Evolutionary conservation across 2,888 invertebrate species (phyloP), one percentile per base, ranked within the genome.

Genomic region (Stenolophus ochropezus): DNA sequence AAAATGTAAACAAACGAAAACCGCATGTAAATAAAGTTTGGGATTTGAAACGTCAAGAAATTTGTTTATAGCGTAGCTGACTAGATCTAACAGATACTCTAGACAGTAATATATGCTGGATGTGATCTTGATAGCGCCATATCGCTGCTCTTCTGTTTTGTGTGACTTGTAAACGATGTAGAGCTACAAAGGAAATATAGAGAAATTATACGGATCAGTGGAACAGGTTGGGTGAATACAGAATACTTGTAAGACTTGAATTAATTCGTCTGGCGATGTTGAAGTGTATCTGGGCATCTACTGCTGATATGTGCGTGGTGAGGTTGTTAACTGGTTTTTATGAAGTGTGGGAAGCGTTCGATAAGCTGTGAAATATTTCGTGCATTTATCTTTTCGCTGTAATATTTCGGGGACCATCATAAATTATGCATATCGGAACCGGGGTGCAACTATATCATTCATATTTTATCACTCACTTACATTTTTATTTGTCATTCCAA

Each of bases 21-120:
- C 65, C 65, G 65, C 65, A 69, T 69, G 27, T 69, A 69, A 69
- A 69, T 69, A 27, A 69, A 69, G 33, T 69, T 33, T 69, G 33
- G 33, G 65, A 69, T 69, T 42, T 69, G 42, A 42, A 69, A 69
- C 18, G 65, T 69, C 65, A 69, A 69, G 65, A 69, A 69, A 69
- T 69, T 69, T 69, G 65, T 69, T 69, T 69, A 69, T 69, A 69
- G 65, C 65, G 18, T 16, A 18, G 65, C 16, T 33, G 18, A 27
- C 65, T 33, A 69, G 65, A 69, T 69, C 65, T 16, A 33, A 27
- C 65, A 69, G 65, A 69, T 69, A 69, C 27, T 69, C 65, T 8
- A 14, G 65, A 69, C 65, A 69, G 65, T 69, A 69, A 69, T 69
- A 69, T 69, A 69, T 69, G 65, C 27, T 14, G n/a, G 20, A 27